Base-by-base conservation (phyloP, 53 echinoderm and acorn worm genomes). In the Luidia sarsii region DNA sequence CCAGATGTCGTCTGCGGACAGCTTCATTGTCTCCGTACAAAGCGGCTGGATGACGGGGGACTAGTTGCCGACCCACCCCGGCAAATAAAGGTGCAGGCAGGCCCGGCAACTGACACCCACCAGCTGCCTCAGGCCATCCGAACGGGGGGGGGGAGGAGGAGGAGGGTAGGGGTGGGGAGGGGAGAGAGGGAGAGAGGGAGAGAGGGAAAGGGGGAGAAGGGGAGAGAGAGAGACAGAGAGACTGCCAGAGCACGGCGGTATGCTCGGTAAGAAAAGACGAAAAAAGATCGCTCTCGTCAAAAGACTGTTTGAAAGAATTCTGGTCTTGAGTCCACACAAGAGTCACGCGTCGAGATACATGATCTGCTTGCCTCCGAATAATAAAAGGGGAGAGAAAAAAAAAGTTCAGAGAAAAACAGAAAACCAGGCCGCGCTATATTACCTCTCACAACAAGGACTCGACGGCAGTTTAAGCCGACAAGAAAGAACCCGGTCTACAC, bases 311-410 rank as follows among this genome's bases (percentile, higher is more conserved):
- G 77, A 77, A 77, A 77, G 61, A 77, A 48, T 77, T 60, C 62
- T 77, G n/a, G 36, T 41, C 59, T 15, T 13, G 77, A 77, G 62
- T 60, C 43, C 45, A 60, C 60, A 48, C 77, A 77, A 41, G 77
- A 77, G 77, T 77, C 77, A 77, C 77, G 77, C 77, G 77, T 48
- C 77, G 32, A 10, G 77, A 59, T 77, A 77, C 60, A 77, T 60
- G 77, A 77, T 77, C 60, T 77, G 43, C 77, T 45, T 61, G 77
- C 77, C 60, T 77, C 37, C 35, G 16, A 6, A n/a, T n/a, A n/a
- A n/a, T n/a, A n/a, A n/a, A n/a, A n/a, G n/a, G n/a, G n/a, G n/a
- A n/a, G n/a, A n/a, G n/a, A n/a, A n/a, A n/a, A n/a, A n/a, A n/a
- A n/a, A n/a, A n/a, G n/a, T n/a, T n/a, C n/a, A n/a, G n/a, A n/a